Evolutionary conservation across 2,797 vertebrate genomes (phyloP), one percentile per base, ranked within the genome.

Genomic region (Pipistrellus kuhlii): DNA sequence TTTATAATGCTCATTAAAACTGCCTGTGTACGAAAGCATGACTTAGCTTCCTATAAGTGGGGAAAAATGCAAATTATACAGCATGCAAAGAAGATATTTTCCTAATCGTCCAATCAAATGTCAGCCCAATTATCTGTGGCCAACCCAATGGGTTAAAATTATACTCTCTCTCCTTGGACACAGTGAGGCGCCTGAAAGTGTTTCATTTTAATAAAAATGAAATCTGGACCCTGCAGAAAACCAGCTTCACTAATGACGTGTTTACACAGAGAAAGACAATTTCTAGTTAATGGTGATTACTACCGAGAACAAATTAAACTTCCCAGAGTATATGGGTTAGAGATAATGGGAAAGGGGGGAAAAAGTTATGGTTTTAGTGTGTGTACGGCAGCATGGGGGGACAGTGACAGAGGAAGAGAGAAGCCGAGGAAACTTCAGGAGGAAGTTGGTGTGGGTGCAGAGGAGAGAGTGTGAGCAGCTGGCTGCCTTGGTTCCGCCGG

Each of bases 281-380:
- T 98, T 98, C 98, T 98, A 98, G 98, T 98, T 98, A 98, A 98
- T 98, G 98, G 98, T 98, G 98, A 98, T 98, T 98, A 98, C 97
- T 71, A 97, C 98, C 91, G 86, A 98, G 98, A 97, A 98, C 98
- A 98, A 98, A 98, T 98, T 98, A 98, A 98, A 98, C 97, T 98
- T 98, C 97, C 97, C 23, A 17, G 97, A 98, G 98, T 97, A 97
- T 94, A 86, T 73, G 98, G 98, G 97, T 98, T 98, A 97, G 97
- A 97, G 97, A 98, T 98, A 98, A 98, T 98, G 98, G 98, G 97
- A 80, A 97, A 95, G 80, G 88, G 94, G 18, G 2, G 41, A 77
- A 66, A 48, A 97, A 98, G 98, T 98, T 98, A 97, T 55, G 41
- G 97, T 83, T 97, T 97, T 96, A 48, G 93, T 96, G 78, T 95